phyloP scores from a whole-genome alignment of 2,888 invertebrate species.

The Yponomeuta sedellus region DNA sequence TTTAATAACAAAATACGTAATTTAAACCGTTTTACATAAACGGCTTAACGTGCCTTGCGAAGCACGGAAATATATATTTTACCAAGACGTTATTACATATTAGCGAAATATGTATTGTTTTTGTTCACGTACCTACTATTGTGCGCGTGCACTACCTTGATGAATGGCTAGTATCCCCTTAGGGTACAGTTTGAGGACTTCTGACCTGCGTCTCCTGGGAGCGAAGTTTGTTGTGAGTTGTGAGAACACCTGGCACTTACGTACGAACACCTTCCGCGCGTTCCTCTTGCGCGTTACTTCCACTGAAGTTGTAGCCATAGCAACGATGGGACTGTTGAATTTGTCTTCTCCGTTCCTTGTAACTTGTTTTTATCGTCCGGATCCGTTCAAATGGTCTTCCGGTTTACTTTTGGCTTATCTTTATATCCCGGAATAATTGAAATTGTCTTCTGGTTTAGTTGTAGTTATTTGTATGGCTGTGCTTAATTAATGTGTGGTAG shows the following conservation, averaged over 20 bases:
- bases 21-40: no score
- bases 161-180: not conserved
- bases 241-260: not conserved
- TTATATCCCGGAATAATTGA: no score
- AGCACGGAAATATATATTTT: no score
- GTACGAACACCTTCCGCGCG: not conserved
- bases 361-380: not conserved
- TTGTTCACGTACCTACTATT: no score
- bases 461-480: not conserved
- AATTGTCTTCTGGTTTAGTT: not conserved
- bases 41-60: no score
- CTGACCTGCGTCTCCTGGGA: not conserved
- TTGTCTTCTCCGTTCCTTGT: not conserved
- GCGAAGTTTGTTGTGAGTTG: not conserved
- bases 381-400: not conserved
- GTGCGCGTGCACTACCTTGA: not conserved
- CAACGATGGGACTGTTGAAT: not conserved
- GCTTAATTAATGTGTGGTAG: not conserved
- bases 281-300: not conserved
- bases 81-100: no score
- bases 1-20: no score
- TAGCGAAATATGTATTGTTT: no score
- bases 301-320: not conserved
- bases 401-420: not conserved
- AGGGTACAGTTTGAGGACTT: not conserved